Evolutionary conservation across 2,113 vertebrate species (phyloP), one percentile per base, ranked within the genome.

Genomic region (Dascyllus trimaculatus): DNA sequence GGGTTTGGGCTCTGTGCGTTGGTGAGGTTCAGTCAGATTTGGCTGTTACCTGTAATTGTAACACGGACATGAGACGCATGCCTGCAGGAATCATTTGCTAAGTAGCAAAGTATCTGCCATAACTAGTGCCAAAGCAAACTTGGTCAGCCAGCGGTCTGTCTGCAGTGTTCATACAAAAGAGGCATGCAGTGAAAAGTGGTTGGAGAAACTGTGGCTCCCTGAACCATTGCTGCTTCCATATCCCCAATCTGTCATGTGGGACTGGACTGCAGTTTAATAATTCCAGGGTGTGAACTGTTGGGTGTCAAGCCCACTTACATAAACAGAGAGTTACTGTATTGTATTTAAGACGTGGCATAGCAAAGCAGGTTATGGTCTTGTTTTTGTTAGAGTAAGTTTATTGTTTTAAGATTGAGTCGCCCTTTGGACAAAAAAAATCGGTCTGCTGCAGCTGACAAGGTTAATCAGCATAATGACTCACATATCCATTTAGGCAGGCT

Each of bases 61-160:
- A 68, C 11, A 46, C 76, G 43, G 48, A 75, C 54, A 48, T 32
- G 14, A 68, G 56, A 46, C 58, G 29, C 43, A 18, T 53, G 58
- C 75, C 70, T 51, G 71, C 25, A 68, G 81, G 75, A 93, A 85
- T 85, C 89, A 77, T 90, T 94, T 92, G 90, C 88, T 91, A 91
- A 89, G 83, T 87, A 82, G 84, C 83, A 89, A 88, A 86, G 81
- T 84, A 82, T 89, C 80, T 79, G 78, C 71, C 82, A 71, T 75
- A 73, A 21, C 18, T 18, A 9, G 49, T 77, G 90, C 91, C 93
- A 94, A 91, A 89, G 85, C 71, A 92, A 90, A 92, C 86, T 68
- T 14, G 78, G 88, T 82, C 69, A 70, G 87, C 83, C 76, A 88
- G 81, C 58, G 51, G 85, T 82, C 78, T 75, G 80, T 87, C 72